Conservation (phyloP, 2,888 invertebrate species). For the Caenorhabditis virilis region DNA sequence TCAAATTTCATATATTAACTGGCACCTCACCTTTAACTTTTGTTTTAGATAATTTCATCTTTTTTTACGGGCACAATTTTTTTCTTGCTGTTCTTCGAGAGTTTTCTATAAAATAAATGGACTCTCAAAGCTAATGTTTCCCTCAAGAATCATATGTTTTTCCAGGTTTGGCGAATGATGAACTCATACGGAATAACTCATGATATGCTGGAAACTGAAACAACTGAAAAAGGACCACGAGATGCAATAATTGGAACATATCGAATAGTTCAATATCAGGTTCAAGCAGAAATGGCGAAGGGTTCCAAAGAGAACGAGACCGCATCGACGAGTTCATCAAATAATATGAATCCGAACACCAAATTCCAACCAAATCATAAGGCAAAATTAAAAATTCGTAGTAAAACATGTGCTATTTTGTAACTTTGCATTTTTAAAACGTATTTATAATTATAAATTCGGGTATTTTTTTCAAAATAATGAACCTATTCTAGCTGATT, state of each 20-base stretch:
- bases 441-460: neutral
- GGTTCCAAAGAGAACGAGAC: slow-evolving; percentile 9
- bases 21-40: too few species aligned
- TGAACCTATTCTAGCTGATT: slow-evolving; percentile 3
- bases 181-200: slow-evolving; percentile 73
- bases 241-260: slow-evolving; percentile 78
- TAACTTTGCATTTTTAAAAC: slow-evolving; percentile 27
- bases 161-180: slow-evolving; percentile 44
- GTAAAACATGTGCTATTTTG: slow-evolving; percentile 57
- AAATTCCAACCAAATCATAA: slow-evolving; percentile 18
- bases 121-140: too few species aligned
- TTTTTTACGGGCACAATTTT: too few species aligned
- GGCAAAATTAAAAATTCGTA: slow-evolving; percentile 46
- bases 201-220: slow-evolving; percentile 74
- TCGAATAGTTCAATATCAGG: slow-evolving; percentile 74
- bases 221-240: slow-evolving; percentile 73
- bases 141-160: neutral
- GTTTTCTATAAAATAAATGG: too few species aligned
- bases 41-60: too few species aligned
- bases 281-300: slow-evolving; percentile 55
- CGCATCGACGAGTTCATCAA: slow-evolving; percentile 2
- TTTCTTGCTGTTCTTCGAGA: too few species aligned
- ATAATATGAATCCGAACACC: slow-evolving; percentile 6
- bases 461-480: neutral
- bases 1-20: too few species aligned